These are phyloP conservation scores for Heterocephalus glaber DNA, from an alignment of 2,113 vertebrate species.

Conservation along the genomic window DNA sequence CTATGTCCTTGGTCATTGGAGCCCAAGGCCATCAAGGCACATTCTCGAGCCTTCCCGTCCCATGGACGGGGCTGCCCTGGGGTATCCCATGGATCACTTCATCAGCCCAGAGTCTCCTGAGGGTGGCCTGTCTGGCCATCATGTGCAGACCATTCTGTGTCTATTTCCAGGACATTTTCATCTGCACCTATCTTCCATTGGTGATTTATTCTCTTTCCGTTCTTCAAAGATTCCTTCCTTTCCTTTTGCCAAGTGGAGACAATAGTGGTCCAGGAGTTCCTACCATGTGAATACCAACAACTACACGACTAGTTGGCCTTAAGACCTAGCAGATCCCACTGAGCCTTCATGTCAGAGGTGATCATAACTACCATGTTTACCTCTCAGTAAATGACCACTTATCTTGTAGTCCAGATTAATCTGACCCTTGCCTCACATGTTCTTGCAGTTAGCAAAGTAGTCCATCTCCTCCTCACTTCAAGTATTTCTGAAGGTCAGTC, in stretches of 20 bases:
- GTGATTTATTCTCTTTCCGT: not conserved
- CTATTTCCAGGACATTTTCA: not conserved
- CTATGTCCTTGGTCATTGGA: not conserved
- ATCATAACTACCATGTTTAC: not conserved
- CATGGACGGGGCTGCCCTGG: not conserved
- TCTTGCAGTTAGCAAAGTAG: not conserved
- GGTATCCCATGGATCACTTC: not conserved
- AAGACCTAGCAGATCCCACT: not conserved
- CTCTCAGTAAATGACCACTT: not conserved
- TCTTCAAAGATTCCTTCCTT: conserved; percentile 10
- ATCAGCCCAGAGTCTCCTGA: not conserved
- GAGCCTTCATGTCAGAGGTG: not conserved
- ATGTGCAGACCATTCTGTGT: not conserved
- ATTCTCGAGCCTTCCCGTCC: not conserved
- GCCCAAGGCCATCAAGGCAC: not conserved
- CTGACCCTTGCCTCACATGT: not conserved
- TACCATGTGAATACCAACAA: not conserved
- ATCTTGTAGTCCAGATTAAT: not conserved
- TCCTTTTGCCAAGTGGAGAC: not conserved
- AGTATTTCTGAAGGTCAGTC: not conserved
- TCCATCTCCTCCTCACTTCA: not conserved
- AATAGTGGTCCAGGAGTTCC: not conserved
- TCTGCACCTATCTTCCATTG: not conserved
- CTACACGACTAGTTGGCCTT: not conserved
- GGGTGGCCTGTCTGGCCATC: not conserved